Conservation (phyloP, 2,113 vertebrate species). For the Cinclus cinclus region DNA sequence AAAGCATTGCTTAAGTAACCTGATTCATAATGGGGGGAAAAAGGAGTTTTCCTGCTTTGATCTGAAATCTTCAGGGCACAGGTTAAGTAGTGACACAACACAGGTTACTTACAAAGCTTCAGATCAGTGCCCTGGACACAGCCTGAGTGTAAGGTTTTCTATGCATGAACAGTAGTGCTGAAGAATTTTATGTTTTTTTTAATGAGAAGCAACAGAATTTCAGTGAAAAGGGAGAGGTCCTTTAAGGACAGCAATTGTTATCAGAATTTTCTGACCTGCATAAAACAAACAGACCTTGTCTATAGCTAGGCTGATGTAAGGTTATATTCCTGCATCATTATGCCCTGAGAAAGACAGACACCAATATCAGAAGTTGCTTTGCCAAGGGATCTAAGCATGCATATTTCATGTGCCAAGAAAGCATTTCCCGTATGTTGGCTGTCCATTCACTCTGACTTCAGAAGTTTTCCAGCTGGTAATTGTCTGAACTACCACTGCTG, state of each 20-base stretch:
- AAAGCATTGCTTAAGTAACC: neutral
- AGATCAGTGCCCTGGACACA: neutral
- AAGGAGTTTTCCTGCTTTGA: neutral
- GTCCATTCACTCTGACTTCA: neutral
- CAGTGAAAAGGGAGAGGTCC: neutral
- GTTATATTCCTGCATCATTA: neutral
- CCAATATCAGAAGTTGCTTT: neutral
- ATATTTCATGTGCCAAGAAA: conserved; percentile 8
- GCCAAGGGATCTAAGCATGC: neutral
- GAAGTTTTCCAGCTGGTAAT: neutral
- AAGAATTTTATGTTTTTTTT: neutral
- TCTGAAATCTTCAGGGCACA: neutral
- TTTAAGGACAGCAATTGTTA: neutral
- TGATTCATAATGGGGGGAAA: fast-evolving
- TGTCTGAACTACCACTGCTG: neutral
- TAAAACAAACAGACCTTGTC: neutral
- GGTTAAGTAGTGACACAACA: neutral
- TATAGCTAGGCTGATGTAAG: neutral
- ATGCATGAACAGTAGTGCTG: neutral
- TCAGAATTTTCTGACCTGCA: neutral
- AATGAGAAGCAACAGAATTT: neutral
- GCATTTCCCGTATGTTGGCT: neutral
- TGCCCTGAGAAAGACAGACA: neutral
- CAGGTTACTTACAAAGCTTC: neutral
- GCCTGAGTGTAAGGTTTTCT: neutral